Percentiles rank a stretch among this genome's conserved stretches.
phyloP scores from a whole-genome alignment of 2,888 invertebrate genomes.

The Synergus gifuensis region DNA sequence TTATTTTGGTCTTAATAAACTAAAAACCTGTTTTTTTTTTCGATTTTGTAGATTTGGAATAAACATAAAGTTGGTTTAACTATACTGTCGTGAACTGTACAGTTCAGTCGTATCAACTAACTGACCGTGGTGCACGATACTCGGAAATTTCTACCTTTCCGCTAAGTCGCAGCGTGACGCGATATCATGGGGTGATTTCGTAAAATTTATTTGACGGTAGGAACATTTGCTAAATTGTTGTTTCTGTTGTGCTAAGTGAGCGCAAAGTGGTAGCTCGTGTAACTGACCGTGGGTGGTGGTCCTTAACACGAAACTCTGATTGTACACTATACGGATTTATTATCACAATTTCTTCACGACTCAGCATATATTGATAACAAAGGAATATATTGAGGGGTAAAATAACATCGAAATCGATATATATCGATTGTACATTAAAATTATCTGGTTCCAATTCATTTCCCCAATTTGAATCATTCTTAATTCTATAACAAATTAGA shows the following conservation, averaged over 20 bases:
- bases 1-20: no score
- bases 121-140: slow-evolving; percentile 39
- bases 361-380: background rate
- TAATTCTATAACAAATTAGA: no score
- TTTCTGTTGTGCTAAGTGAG: slow-evolving; percentile 69
- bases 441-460: background rate
- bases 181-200: slow-evolving; percentile 49
- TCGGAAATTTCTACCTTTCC: slow-evolving; percentile 42
- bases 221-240: slow-evolving; percentile 48
- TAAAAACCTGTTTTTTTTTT: no score
- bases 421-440: background rate
- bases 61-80: background rate
- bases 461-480: background rate
- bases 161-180: slow-evolving; percentile 28
- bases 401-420: background rate
- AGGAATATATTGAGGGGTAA: background rate
- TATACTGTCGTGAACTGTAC: background rate
- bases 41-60: background rate
- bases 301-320: slow-evolving; percentile 35
- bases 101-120: background rate
- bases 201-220: slow-evolving; percentile 51
- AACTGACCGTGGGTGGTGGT: slow-evolving; percentile 70
- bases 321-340: background rate
- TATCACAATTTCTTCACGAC: slow-evolving; percentile 18
- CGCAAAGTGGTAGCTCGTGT: slow-evolving; percentile 76